Conservation (phyloP, 1,140 invertebrate genomes). For the Ctenoplectra terminalis region DNA sequence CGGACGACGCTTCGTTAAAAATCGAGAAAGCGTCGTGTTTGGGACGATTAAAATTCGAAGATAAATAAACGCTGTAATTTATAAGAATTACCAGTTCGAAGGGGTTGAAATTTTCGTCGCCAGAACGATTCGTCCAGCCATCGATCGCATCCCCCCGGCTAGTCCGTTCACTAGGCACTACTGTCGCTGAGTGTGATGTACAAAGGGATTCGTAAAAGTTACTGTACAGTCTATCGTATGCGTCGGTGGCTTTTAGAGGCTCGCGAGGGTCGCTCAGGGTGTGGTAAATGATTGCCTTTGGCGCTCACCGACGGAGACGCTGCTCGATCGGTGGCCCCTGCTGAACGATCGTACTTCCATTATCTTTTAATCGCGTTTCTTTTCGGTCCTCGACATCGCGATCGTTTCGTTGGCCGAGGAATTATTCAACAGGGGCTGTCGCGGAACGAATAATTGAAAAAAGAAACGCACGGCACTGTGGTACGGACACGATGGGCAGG, state of each 20-base stretch:
- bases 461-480: constrained; percentile 18
- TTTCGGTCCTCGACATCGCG: neutral
- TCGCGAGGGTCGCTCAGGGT: constrained; percentile 32
- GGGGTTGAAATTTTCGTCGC: neutral
- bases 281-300: constrained; percentile 35
- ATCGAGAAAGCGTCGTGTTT: too few species aligned
- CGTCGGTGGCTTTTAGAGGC: constrained; percentile 41
- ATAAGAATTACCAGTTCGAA: neutral
- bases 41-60: neutral
- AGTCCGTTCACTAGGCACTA: constrained; percentile 51
- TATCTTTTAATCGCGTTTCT: too few species aligned
- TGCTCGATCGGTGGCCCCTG: constrained; percentile 20
- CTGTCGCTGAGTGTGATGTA: constrained; percentile 52
- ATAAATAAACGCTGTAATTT: neutral
- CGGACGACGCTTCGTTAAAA: too few species aligned
- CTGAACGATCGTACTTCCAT: neutral
- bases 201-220: constrained; percentile 62
- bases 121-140: neutral
- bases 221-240: constrained; percentile 60
- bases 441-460: neutral
- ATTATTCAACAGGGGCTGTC: neutral
- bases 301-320: constrained; percentile 3
- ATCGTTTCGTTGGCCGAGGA: too few species aligned
- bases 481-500: constrained; percentile 62
- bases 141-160: constrained; percentile 6